A percentile compares a stretch with the other conserved stretches of the same genome.
These are phyloP conservation scores for Pachyuromys duprasi DNA, from an alignment of 2,797 vertebrate species.

Conservation along the genomic window DNA sequence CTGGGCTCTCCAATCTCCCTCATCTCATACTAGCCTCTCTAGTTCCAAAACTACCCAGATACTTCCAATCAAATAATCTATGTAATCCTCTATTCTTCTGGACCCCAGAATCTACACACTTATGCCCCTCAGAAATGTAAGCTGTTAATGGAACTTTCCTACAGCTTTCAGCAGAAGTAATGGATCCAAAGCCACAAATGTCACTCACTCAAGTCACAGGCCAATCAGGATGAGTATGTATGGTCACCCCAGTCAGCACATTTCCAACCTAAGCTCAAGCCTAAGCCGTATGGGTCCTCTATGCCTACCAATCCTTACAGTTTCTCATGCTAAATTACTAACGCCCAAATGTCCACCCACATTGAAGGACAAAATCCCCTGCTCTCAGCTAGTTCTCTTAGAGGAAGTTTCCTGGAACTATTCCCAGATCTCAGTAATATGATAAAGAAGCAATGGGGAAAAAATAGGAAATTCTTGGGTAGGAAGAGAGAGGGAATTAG, in stretches of 20 bases:
- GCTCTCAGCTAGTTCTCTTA: constrained; percentile 24
- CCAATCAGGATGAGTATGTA: constrained; percentile 18
- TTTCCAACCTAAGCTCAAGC: constrained; percentile 58
- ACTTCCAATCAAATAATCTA: constrained; percentile 36
- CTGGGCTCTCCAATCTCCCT: neutral
- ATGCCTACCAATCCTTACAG: constrained; percentile 23
- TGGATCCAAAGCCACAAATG: constrained; percentile 40
- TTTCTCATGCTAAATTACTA: constrained; percentile 1
- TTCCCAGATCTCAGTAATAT: constrained; percentile 54
- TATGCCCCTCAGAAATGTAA: neutral
- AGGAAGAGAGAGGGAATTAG: constrained; percentile 14
- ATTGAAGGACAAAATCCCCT: constrained; percentile 57
- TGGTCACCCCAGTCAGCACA: constrained; percentile 19
- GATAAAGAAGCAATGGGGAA: constrained; percentile 39
- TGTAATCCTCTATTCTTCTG: neutral
- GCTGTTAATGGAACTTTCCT: neutral
- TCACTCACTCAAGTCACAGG: constrained; percentile 45
- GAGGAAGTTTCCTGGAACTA: constrained; percentile 44
- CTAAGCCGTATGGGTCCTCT: neutral
- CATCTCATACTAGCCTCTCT: constrained; percentile 7
- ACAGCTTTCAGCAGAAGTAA: constrained; percentile 29
- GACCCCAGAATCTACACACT: neutral
- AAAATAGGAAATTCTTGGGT: constrained; percentile 30
- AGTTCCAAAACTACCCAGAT: constrained; percentile 11
- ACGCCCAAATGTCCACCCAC: constrained; percentile 15